Evolutionary conservation across 2,888 invertebrate genomes (phyloP), one percentile per base, ranked within the genome.

Genomic region (Cartodere bifasciata): DNA sequence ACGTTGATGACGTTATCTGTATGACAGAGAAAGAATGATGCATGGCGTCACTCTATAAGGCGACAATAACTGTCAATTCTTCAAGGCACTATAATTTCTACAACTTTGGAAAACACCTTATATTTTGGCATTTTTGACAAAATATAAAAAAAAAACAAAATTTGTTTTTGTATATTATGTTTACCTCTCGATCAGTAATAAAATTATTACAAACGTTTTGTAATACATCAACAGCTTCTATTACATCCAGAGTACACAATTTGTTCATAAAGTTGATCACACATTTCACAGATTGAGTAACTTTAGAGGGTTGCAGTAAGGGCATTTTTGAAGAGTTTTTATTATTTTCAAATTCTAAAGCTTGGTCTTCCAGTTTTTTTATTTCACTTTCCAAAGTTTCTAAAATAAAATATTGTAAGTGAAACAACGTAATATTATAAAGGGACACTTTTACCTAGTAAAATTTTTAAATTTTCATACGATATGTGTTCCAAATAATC

Each of bases 211-310:
- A 54, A 13, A 45, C 39, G 14, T 49, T 44, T 31, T 47, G 47
- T 23, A 58, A 44, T 29, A 40, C 40, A 23, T 58, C 55, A 11
- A 92, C 63, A 13, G 85, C 77, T 43, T 81, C 75, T 4, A 81
- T 79, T 12, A 94, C 73, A 48, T 92, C 88, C 22, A 82, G 61
- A 0, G 91, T 92, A 60, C 94, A 91, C 1, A 94, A 75, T 31
- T 80, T 81, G 11, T 87, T 88, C 44, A 94, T 75, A 11, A 88
- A 62, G 15, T 88, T 81, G 50, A 91, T 88, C 20, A 95, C 79
- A 1, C 90, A 88, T 61, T 94, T 94, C 2, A 92, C 85, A 0
- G 88, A 83, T 56, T 95, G 92, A 24, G 81, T 72, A 25, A 91
- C 81, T 3, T 81, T 71, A n/a, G 70, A 70, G 13, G 76, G 70